phyloP scores from a whole-genome alignment of 2,113 vertebrate genomes.

The Daubentonia madagascariensis region DNA sequence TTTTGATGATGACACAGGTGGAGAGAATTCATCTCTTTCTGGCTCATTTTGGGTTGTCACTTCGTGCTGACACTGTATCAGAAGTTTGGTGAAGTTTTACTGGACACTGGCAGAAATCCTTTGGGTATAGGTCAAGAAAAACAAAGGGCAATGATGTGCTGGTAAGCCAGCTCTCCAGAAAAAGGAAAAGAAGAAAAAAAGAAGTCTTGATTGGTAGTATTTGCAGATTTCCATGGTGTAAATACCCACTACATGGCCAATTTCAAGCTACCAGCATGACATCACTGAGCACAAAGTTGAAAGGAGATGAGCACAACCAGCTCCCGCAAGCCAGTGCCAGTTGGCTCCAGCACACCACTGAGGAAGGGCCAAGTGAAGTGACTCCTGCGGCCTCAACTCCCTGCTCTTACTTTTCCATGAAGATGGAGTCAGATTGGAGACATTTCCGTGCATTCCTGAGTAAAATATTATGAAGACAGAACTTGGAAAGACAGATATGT shows the following conservation, averaged over 20 bases:
- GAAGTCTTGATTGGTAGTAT: neutral
- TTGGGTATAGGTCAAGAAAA: neutral
- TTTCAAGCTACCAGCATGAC: constrained; percentile 18
- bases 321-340: neutral
- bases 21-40: neutral
- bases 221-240: neutral
- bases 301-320: neutral
- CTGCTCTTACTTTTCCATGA: neutral
- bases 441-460: neutral
- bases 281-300: neutral
- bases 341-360: neutral
- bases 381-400: neutral
- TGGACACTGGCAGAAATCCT: neutral
- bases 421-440: neutral
- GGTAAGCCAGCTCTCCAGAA: neutral
- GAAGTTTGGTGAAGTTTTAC: neutral
- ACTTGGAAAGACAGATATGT: neutral
- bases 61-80: neutral
- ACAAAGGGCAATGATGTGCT: neutral
- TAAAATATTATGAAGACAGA: neutral
- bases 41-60: neutral
- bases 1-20: neutral
- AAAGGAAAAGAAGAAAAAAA: neutral
- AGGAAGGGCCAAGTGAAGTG: neutral
- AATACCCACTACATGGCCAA: neutral